phyloP scores from a whole-genome alignment of 2,888 invertebrate genomes.

The Noctua janthina region DNA sequence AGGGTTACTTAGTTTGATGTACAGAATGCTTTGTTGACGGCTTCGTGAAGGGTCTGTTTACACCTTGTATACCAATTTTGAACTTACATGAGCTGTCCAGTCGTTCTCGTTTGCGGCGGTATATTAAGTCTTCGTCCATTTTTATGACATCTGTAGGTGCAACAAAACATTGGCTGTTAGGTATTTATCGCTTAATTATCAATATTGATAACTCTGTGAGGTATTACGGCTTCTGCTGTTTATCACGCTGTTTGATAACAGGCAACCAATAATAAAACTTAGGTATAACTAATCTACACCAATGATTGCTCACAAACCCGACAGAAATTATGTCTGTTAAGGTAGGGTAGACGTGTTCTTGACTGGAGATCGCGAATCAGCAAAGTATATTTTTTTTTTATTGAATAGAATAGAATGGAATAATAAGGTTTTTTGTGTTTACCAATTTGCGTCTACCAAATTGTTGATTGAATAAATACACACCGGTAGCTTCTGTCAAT shows the following conservation, averaged over 20 bases:
- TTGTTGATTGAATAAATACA: too few relatives aligned
- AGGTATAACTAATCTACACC: background rate
- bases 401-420: too few relatives aligned
- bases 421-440: too few relatives aligned
- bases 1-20: too few relatives aligned
- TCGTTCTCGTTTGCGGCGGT: conserved; percentile 52
- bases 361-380: too few relatives aligned
- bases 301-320: background rate
- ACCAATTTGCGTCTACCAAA: too few relatives aligned
- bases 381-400: too few relatives aligned
- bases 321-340: background rate
- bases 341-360: too few relatives aligned
- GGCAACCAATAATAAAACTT: background rate
- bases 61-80: background rate
- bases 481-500: too few relatives aligned
- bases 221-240: background rate
- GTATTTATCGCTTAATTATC: background rate
- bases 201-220: background rate
- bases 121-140: conserved; percentile 60
- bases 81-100: conserved; percentile 39
- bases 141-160: conserved; percentile 47
- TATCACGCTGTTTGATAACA: background rate
- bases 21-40: too few relatives aligned
- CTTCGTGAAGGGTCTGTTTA: too few relatives aligned
- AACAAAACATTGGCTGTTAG: background rate